These are phyloP conservation scores for Syngnathus typhle DNA, from an alignment of 2,113 vertebrate species.

Conservation along the genomic window DNA sequence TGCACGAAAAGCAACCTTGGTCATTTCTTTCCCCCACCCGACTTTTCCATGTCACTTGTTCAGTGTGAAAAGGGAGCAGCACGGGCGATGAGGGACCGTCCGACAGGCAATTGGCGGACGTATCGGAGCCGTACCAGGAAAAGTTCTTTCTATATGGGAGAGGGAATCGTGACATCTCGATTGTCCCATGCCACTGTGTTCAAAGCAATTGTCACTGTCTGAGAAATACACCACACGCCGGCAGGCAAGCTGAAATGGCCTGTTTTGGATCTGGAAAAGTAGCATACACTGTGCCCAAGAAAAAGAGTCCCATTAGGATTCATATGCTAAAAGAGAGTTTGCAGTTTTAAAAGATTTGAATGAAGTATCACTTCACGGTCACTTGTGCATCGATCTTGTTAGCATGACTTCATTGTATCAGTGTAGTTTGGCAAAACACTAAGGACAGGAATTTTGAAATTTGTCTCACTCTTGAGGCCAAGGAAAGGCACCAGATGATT, in stretches of 20 bases:
- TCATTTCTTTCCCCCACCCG: not conserved
- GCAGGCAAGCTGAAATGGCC: no score
- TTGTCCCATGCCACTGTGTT: not conserved
- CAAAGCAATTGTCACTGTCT: not conserved
- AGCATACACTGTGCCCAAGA: no score
- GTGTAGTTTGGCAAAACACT: no score
- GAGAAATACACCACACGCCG: not conserved
- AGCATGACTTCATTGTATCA: no score
- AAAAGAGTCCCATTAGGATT: no score
- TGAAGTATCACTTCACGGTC: no score
- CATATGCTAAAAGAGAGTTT: no score
- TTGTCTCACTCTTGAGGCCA: slow-evolving; percentile 5
- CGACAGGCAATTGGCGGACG: not conserved
- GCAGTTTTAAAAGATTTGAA: no score
- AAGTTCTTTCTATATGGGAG: not conserved
- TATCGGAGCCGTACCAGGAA: not conserved
- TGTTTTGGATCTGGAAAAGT: not conserved
- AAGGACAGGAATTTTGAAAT: not conserved
- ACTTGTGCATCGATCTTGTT: no score
- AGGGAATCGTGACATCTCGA: not conserved
- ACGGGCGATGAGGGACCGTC: no score
- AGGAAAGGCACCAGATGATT: slow-evolving; percentile 29
- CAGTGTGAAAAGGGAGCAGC: no score
- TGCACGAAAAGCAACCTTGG: slow-evolving; percentile 27
- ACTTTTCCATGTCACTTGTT: not conserved